Conservation (phyloP, 2,888 invertebrate genomes). For the Epinotia bilunana region DNA sequence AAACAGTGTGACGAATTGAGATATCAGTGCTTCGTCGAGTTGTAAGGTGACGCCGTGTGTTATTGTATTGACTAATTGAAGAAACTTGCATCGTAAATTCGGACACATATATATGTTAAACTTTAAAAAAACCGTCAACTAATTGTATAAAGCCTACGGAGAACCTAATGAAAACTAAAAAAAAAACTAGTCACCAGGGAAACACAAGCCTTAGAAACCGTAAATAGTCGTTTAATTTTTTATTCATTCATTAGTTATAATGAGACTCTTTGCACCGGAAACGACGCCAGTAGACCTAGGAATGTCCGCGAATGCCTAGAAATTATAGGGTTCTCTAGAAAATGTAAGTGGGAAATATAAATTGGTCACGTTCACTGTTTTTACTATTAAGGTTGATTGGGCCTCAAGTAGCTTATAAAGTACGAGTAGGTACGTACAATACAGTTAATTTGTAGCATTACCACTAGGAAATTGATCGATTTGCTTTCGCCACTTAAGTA, state of each 20-base stretch:
- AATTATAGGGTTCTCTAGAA: constrained; percentile 15
- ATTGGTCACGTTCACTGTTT: constrained; percentile 22
- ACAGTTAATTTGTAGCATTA: too few relatives aligned
- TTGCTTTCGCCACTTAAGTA: too few relatives aligned
- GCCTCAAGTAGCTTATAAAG: not conserved
- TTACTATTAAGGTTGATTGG: constrained; percentile 4
- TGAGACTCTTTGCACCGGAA: constrained; percentile 29
- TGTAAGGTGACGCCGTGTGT: constrained; percentile 54
- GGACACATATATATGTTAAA: too few relatives aligned
- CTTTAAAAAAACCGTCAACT: too few relatives aligned
- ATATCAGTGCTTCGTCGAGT: constrained; percentile 78
- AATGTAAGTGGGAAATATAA: constrained; percentile 23
- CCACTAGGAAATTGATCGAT: too few relatives aligned
- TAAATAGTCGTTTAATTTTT: constrained; percentile 19
- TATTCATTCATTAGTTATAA: constrained; percentile 35
- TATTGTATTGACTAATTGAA: constrained; percentile 33
- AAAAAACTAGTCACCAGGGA: constrained; percentile 1
- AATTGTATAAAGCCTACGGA: not conserved
- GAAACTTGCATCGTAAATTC: too few relatives aligned
- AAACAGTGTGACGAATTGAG: constrained; percentile 81
- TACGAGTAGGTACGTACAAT: too few relatives aligned
- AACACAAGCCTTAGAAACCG: not conserved
- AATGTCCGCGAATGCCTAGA: constrained; percentile 20
- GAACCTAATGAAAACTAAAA: not conserved
- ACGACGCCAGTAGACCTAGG: constrained; percentile 15